Evolutionary conservation across 2,113 vertebrate species (phyloP), one percentile per base, ranked within the genome.

Genomic region (Ivindomyrus marchei): DNA sequence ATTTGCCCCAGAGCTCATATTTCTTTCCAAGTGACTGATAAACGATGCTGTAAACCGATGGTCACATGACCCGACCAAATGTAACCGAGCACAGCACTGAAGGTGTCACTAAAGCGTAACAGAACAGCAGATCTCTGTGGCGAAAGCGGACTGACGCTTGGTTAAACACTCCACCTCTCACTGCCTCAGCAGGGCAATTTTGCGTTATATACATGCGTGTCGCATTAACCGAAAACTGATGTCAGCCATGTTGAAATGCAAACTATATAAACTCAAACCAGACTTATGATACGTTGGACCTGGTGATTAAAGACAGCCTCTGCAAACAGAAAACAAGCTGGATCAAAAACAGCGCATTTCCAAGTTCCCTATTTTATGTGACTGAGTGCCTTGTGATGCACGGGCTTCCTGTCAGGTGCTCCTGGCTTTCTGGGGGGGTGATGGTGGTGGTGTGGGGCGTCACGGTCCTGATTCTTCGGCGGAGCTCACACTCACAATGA

Each of bases 21-120:
- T 58, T 84, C 53, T 58, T 24, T 89, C 85, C 85, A 45, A 74
- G 15, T 83, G 27, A 53, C 85, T 87, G 85, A 53, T 42, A 83
- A 83, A 74, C 1, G 3, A n/a, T 46, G 58, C 24, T 46, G 21
- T 88, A 17, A 74, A 49, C 88, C 39, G 11, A 70, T 77, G 66
- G 47, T 89, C 88, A 49, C 19, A 24, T 49, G 52, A 87, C 36
- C 19, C 6, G 15, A 58, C 47, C 49, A 87, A 21, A 66, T 13
- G 56, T 27, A 62, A 24, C 87, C 2, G 21, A 27, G 19, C 31
- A 70, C 9, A 11, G 4, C 36, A 13, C 36, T 13, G 17, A 66
- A 88, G 87, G 21, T 31, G 15, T 39, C 4, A 58, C 31, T 4
- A 56, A 53, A 85, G 19, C 1, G 83, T 0, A 15, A 36, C 66